Evolutionary conservation across 2,888 invertebrate genomes (phyloP).

Genomic region (Scaptomyza polygonia): DNA sequence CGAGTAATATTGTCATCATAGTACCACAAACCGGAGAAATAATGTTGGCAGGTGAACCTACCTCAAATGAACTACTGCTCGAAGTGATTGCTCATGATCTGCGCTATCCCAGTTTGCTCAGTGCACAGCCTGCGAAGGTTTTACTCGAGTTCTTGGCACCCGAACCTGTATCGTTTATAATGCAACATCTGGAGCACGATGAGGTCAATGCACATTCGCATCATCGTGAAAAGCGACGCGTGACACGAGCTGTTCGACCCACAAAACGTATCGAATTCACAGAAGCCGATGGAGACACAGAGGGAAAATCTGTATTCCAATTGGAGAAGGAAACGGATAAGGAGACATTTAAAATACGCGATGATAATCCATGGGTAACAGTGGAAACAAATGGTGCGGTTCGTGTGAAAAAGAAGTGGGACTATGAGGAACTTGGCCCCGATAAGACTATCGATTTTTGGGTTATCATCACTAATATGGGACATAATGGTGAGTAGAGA

Average conservation of each 20-base stretch:
- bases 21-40: slow-evolving; percentile 97
- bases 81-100: slow-evolving; percentile 93
- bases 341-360: slow-evolving; percentile 96
- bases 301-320: slow-evolving; percentile 94
- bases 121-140: slow-evolving; percentile 90
- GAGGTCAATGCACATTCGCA: slow-evolving; percentile 85
- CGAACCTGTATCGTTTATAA: slow-evolving; percentile 86
- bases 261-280: slow-evolving; percentile 96
- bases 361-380: slow-evolving; percentile 97
- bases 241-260: slow-evolving; percentile 96
- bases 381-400: slow-evolving; percentile 96
- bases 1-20: slow-evolving; percentile 93
- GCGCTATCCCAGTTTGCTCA: slow-evolving; percentile 89
- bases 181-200: slow-evolving; percentile 86
- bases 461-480: slow-evolving; percentile 96
- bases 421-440: slow-evolving; percentile 96
- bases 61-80: slow-evolving; percentile 87
- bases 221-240: slow-evolving; percentile 90
- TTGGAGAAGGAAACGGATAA: slow-evolving; percentile 96
- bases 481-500: slow-evolving; percentile 91
- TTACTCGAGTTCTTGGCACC: slow-evolving; percentile 89
- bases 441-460: slow-evolving; percentile 98
- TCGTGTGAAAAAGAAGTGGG: slow-evolving; percentile 98
- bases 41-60: slow-evolving; percentile 92
- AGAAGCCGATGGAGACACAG: slow-evolving; percentile 94